A percentile compares a stretch with the other conserved stretches of the same genome.
phyloP scores from a whole-genome alignment of 2,888 invertebrate species.

The Drosophila atripex region DNA sequence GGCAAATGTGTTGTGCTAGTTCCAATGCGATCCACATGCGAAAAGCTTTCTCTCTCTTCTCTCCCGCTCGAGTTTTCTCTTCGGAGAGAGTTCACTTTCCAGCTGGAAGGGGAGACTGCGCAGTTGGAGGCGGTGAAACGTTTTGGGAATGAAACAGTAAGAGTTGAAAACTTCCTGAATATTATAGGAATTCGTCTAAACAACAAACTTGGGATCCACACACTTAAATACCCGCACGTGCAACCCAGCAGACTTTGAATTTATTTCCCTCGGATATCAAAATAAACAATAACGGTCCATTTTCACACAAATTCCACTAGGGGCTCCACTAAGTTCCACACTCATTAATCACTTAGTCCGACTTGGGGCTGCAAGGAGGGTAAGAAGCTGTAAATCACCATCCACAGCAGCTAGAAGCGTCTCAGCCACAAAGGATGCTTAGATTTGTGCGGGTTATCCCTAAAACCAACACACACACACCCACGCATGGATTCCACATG shows the following conservation, averaged over 20 bases:
- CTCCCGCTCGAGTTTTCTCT: neutral
- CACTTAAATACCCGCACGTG: constrained; percentile 38
- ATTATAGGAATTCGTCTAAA: constrained; percentile 17
- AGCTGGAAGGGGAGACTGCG: constrained; percentile 59
- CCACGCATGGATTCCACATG: constrained; percentile 26
- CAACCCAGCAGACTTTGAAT: constrained; percentile 29
- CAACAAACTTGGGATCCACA: constrained; percentile 45
- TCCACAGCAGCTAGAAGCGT: constrained; percentile 23
- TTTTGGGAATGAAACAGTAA: constrained; percentile 28
- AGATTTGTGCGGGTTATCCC: constrained; percentile 23
- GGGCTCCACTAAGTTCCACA: constrained; percentile 1
- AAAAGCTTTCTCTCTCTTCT: constrained; percentile 22
- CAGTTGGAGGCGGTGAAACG: constrained; percentile 23
- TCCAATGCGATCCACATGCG: constrained; percentile 57
- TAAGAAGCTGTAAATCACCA: constrained; percentile 15
- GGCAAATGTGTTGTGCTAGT: constrained; percentile 57
- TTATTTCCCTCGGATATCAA: constrained; percentile 24
- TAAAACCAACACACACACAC: neutral
- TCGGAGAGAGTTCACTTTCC: constrained; percentile 15
- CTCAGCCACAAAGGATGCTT: constrained; percentile 24
- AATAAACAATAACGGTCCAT: constrained; percentile 25
- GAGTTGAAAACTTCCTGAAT: constrained; percentile 6
- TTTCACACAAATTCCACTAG: constrained; percentile 23
- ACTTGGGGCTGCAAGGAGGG: neutral
- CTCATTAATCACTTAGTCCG: constrained; percentile 17